Evolutionary conservation across 2,797 vertebrate genomes (phyloP).

Genomic region (Pitangus sulphuratus): DNA sequence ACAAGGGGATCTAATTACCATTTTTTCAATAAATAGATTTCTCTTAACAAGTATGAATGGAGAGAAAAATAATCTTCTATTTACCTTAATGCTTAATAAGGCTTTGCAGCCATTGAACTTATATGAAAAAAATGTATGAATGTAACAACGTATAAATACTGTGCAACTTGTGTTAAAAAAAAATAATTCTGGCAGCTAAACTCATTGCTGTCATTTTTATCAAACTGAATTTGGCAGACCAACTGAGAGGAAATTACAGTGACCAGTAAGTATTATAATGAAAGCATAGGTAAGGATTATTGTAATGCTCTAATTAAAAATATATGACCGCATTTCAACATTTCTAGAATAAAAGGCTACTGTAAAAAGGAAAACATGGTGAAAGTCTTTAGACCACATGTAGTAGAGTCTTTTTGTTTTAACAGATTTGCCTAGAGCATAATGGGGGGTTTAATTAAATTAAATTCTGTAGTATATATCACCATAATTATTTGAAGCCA

Average conservation of each 20-base stretch:
- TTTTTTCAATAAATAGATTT: background rate
- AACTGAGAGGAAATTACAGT: background rate
- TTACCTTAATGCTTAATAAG: background rate
- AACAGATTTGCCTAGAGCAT: background rate
- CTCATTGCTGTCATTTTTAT: background rate
- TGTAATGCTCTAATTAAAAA: background rate
- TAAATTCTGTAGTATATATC: background rate
- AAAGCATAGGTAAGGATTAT: background rate
- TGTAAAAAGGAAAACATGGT: background rate
- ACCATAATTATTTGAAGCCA: background rate
- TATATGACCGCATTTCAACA: background rate
- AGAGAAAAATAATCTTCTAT: background rate
- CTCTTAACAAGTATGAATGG: background rate
- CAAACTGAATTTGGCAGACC: background rate
- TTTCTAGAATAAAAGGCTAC: background rate
- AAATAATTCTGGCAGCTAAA: background rate
- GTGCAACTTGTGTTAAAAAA: background rate
- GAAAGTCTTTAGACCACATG: background rate
- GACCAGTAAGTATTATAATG: background rate
- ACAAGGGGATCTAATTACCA: background rate
- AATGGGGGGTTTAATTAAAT: background rate
- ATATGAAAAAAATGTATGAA: background rate
- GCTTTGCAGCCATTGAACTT: background rate
- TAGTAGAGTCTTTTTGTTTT: background rate
- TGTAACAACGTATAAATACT: fast-evolving